phyloP scores from a whole-genome alignment of 2,888 invertebrate genomes.

The Endomychus coccineus region DNA sequence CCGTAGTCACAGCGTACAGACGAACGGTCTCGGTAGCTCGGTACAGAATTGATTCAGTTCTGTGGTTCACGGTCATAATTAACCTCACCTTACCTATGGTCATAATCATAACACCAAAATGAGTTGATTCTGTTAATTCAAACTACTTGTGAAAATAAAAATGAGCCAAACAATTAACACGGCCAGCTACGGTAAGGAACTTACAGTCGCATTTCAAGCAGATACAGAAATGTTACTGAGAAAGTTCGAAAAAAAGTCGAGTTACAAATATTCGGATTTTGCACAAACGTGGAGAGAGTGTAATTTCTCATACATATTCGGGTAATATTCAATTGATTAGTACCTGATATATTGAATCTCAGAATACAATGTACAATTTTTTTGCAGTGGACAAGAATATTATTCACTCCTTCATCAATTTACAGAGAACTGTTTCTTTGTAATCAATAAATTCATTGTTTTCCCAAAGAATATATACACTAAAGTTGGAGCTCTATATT shows the following conservation, averaged over 20 bases:
- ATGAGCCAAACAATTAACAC: too few relatives aligned
- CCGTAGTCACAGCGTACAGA: too few relatives aligned
- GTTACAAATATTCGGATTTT: conserved; percentile 28
- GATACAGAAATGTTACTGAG: conserved; percentile 32
- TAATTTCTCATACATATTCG: conserved; percentile 29
- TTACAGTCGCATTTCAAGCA: conserved; percentile 28
- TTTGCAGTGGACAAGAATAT: conserved; percentile 29
- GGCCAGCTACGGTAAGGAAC: conserved; percentile 21
- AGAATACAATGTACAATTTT: background rate
- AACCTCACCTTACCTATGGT: too few relatives aligned
- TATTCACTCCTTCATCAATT: conserved; percentile 24
- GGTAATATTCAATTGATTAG: conserved; percentile 22
- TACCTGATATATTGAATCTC: background rate
- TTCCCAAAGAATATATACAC: conserved; percentile 25
- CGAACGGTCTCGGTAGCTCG: too few relatives aligned
- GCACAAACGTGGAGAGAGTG: conserved; percentile 29
- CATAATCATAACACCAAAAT: too few relatives aligned
- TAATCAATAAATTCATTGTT: conserved; percentile 29
- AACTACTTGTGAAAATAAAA: too few relatives aligned
- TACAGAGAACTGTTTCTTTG: conserved; percentile 29
- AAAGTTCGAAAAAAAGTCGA: conserved; percentile 26
- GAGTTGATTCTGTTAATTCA: too few relatives aligned
- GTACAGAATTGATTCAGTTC: too few relatives aligned
- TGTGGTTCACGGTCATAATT: too few relatives aligned
- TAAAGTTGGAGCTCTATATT: conserved; percentile 34